phyloP scores from a whole-genome alignment of 2,113 vertebrate species.

The Corydoras maculifer region DNA sequence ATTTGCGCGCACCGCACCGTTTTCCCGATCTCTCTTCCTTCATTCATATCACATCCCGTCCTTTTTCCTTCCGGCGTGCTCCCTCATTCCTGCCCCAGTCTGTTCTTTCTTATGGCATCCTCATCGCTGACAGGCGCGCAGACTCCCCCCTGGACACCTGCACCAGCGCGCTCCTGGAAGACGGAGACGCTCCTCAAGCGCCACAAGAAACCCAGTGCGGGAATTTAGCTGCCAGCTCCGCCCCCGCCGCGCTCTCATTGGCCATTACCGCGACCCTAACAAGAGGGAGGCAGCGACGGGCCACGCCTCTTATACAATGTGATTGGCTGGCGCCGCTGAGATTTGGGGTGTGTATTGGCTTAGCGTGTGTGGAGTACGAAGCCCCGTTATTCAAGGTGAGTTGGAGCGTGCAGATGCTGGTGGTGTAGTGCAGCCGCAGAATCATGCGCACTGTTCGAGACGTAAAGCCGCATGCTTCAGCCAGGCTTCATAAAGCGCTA shows the following conservation, averaged over 20 bases:
- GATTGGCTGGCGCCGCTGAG: slow-evolving; percentile 49
- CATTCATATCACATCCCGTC: slow-evolving; percentile 54
- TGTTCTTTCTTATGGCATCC: slow-evolving; percentile 71
- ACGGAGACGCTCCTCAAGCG: slow-evolving; percentile 69
- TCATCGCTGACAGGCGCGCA: slow-evolving; percentile 30
- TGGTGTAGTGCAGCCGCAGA: not conserved
- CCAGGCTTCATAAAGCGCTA: too few species aligned
- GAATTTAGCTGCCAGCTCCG: slow-evolving; percentile 63
- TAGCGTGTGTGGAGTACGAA: slow-evolving; percentile 46
- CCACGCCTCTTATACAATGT: slow-evolving; percentile 54
- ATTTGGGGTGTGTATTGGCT: slow-evolving; percentile 64
- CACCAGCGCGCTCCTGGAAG: slow-evolving; percentile 68
- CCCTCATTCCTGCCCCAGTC: slow-evolving; percentile 75
- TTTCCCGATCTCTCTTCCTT: slow-evolving; percentile 35
- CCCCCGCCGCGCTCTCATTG: slow-evolving; percentile 56
- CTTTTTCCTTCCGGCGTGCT: slow-evolving; percentile 60
- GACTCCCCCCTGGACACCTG: slow-evolving; percentile 59
- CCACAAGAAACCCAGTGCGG: slow-evolving; percentile 78
- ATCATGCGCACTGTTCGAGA: too few species aligned
- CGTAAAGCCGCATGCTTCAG: too few species aligned
- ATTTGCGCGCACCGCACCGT: slow-evolving; percentile 49
- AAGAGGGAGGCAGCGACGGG: slow-evolving; percentile 59
- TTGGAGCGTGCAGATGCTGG: slow-evolving; percentile 45
- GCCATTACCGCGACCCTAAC: slow-evolving; percentile 2
- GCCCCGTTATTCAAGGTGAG: slow-evolving; percentile 84